Evolutionary conservation across 2,888 invertebrate genomes (phyloP), one percentile per base, ranked within the genome.

Genomic region (Boloria selene): DNA sequence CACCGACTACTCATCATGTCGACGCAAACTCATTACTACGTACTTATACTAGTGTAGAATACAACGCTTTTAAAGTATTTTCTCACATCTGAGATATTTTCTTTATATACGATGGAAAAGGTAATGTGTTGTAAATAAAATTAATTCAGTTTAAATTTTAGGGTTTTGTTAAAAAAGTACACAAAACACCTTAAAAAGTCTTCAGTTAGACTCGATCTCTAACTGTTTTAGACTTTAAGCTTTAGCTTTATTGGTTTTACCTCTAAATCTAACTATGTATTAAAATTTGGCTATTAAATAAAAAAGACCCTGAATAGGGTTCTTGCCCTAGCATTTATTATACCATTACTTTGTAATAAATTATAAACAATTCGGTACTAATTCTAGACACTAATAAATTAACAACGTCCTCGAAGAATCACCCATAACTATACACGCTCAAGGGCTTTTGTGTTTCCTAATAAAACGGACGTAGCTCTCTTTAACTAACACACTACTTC

Each of bases 341-440:
- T 1, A 2, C 0, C 10, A 2, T 0, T 22, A 56, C 14, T 38
- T 17, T 14, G 50, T 50, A 22, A 3, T 50, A 22, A 18, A 50
- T 18, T 50, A 50, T n/a, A 55, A 55, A 54, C 38, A 54, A 55
- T n/a, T 10, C 10, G 22, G 18, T 42, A n/a, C 56, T 55, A 13
- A 44, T 56, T 42, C 56, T 10, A 53, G 10, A 31, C 26, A n/a
- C 4, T 14, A 56, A 7, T 2, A 13, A 13, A 45, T 38, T 38
- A 38, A 38, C 31, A 38, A 38, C 31, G 56, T 56, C 44, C 44
- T 45, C 22, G 56, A 56, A 22, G 44, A 56, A 22, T 56, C 44
- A n/a, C n/a, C n/a, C 22, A 56, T n/a, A 56, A 18, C 18, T 44
- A 44, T n/a, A 45, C 13, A n/a, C 22, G 50, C 38, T 60, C 31